Percentiles rank a stretch among this genome's conserved stretches.
Conservation (phyloP, 2,797 vertebrate species). For the Ficedula albicollis region DNA sequence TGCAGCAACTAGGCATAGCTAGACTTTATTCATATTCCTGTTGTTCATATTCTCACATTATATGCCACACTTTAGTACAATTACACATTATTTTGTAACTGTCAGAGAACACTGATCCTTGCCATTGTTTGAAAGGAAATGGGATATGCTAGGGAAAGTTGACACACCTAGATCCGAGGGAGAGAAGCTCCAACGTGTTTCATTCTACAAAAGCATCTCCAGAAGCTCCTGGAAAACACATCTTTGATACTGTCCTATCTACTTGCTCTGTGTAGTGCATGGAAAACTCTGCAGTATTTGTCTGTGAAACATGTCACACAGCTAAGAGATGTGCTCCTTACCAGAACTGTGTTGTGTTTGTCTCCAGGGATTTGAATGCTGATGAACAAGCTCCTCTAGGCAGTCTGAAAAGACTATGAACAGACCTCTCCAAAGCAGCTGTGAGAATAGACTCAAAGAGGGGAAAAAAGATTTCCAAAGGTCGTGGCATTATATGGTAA, state of each 20-base stretch:
- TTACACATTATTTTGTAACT: not conserved
- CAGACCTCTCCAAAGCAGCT: not conserved
- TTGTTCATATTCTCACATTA: not conserved
- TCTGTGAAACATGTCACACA: not conserved
- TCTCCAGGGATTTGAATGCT: not conserved
- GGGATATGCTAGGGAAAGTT: not conserved
- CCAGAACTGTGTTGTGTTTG: not conserved
- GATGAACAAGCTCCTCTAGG: not conserved
- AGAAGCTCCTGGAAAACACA: not conserved
- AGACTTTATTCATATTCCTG: not conserved
- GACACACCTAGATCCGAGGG: not conserved
- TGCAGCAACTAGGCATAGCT: not conserved
- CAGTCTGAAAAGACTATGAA: not conserved
- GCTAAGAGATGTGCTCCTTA: not conserved
- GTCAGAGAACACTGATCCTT: not conserved
- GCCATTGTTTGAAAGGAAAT: not conserved
- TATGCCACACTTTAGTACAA: not conserved
- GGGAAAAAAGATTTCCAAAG: not conserved
- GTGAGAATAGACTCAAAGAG: not conserved
- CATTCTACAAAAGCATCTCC: not conserved
- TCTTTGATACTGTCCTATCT: not conserved
- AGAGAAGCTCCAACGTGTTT: not conserved
- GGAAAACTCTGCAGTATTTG: not conserved
- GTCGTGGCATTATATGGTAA: not conserved
- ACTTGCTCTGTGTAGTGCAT: not conserved